A percentile compares a stretch with the other conserved stretches of the same genome.
phyloP scores from a whole-genome alignment of 1,140 invertebrate species.

The Neodiprion virginianus region DNA sequence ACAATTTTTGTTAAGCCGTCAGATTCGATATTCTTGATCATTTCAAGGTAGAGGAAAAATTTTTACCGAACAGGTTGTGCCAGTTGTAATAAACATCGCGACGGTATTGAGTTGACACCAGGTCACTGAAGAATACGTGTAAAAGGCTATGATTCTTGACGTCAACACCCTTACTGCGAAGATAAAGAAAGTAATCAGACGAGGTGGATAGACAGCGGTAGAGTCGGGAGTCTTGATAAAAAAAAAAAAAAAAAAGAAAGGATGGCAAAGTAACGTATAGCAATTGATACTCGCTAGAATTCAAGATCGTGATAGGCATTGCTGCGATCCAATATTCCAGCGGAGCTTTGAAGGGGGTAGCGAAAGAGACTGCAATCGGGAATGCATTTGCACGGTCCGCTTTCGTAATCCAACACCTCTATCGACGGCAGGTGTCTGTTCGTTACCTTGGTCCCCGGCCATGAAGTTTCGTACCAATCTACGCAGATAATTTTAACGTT shows the following conservation, averaged over 20 bases:
- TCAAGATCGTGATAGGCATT: conserved; percentile 22
- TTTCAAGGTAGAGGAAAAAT: not conserved
- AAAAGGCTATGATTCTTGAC: conserved; percentile 37
- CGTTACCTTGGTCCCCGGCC: conserved; percentile 30
- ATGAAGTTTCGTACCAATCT: conserved; percentile 41
- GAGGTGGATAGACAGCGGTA: not conserved
- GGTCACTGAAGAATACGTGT: conserved; percentile 48
- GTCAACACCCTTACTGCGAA: conserved; percentile 22
- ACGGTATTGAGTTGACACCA: conserved; percentile 44
- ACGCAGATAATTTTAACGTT: conserved; percentile 9
- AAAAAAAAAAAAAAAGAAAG: not conserved
- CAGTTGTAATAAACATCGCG: conserved; percentile 42
- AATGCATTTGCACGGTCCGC: conserved; percentile 41
- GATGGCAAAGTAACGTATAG: not conserved
- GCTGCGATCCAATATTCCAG: conserved; percentile 30
- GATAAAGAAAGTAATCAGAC: not conserved
- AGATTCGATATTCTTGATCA: not conserved
- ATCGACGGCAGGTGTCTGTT: not conserved
- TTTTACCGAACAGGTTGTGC: conserved; percentile 48
- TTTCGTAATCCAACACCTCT: not conserved
- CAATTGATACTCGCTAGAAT: conserved; percentile 24
- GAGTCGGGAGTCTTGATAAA: not conserved
- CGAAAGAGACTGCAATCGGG: conserved; percentile 42
- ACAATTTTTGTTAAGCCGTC: conserved; percentile 31
- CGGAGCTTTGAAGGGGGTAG: conserved; percentile 41